Percentiles rank a stretch among this genome's conserved stretches.
These are phyloP conservation scores for Pogonus chalceus DNA, from an alignment of 1,140 invertebrate species.

Conservation along the genomic window DNA sequence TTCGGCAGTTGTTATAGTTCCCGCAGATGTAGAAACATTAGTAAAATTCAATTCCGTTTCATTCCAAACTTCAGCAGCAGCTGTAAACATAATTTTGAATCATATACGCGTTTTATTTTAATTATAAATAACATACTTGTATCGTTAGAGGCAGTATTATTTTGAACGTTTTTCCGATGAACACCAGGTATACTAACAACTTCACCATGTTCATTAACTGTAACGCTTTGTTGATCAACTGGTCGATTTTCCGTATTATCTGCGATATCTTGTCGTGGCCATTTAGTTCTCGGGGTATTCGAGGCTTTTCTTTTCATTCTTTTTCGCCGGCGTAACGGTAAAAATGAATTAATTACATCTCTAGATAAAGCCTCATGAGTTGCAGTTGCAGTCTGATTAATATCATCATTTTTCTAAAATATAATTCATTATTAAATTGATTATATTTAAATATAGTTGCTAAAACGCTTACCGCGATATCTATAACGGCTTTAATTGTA, in stretches of 20 bases:
- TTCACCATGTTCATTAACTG: background rate
- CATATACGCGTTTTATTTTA: background rate
- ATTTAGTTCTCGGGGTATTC: slow-evolving; percentile 34
- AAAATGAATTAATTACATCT: slow-evolving; percentile 37
- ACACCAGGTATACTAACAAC: background rate
- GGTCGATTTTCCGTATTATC: slow-evolving; percentile 25
- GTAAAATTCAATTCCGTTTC: slow-evolving; percentile 9
- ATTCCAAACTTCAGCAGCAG: slow-evolving; percentile 1
- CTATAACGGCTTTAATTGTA: slow-evolving; percentile 13
- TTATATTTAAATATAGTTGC: background rate
- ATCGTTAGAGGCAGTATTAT: background rate
- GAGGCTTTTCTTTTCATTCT: slow-evolving; percentile 32
- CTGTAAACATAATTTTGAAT: slow-evolving; percentile 1
- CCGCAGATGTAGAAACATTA: slow-evolving; percentile 9
- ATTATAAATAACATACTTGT: background rate
- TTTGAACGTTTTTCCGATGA: background rate
- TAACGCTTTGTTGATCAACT: slow-evolving; percentile 6
- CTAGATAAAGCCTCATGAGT: slow-evolving; percentile 28
- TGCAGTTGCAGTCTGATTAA: slow-evolving; percentile 21
- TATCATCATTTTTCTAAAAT: slow-evolving; percentile 21
- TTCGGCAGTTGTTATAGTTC: slow-evolving; percentile 7
- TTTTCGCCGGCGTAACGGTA: slow-evolving; percentile 37
- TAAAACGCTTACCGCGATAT: slow-evolving; percentile 6
- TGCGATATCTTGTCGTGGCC: slow-evolving; percentile 31
- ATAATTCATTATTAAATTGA: slow-evolving; percentile 2